Evolutionary conservation across 2,888 invertebrate genomes (phyloP).

Genomic region (Sepioteuthis lessoniana): DNA sequence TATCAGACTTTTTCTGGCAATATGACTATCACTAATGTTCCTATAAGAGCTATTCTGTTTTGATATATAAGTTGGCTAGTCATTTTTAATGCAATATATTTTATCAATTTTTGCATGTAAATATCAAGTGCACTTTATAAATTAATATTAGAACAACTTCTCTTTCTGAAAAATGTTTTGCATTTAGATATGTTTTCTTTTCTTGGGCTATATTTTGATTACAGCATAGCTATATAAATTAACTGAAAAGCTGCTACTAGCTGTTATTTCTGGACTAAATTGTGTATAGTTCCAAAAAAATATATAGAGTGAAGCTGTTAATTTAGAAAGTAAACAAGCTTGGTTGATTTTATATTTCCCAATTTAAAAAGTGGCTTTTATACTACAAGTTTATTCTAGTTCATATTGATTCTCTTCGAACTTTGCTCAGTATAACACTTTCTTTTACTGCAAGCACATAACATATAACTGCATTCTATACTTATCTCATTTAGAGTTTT

Average conservation of each 20-base stretch:
- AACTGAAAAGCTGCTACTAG: not conserved
- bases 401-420: too few relatives aligned
- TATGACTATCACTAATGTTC: not conserved
- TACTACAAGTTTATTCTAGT: not conserved
- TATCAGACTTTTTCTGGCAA: not conserved
- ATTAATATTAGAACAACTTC: too few relatives aligned
- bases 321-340: not conserved
- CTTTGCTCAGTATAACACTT: too few relatives aligned
- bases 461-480: too few relatives aligned
- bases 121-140: not conserved
- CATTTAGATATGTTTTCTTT: too few relatives aligned
- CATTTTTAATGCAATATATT: not conserved
- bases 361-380: not conserved
- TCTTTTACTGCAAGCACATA: too few relatives aligned
- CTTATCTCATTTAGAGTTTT: too few relatives aligned
- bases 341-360: not conserved
- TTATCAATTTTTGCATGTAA: not conserved
- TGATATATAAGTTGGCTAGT: not conserved
- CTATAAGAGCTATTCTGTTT: too few relatives aligned
- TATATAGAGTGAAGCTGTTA: not conserved
- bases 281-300: not conserved
- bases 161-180: too few relatives aligned
- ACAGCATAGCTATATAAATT: not conserved
- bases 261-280: not conserved
- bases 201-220: too few relatives aligned